phyloP scores from a whole-genome alignment of 2,888 invertebrate genomes.

The Drosophila rellima region DNA sequence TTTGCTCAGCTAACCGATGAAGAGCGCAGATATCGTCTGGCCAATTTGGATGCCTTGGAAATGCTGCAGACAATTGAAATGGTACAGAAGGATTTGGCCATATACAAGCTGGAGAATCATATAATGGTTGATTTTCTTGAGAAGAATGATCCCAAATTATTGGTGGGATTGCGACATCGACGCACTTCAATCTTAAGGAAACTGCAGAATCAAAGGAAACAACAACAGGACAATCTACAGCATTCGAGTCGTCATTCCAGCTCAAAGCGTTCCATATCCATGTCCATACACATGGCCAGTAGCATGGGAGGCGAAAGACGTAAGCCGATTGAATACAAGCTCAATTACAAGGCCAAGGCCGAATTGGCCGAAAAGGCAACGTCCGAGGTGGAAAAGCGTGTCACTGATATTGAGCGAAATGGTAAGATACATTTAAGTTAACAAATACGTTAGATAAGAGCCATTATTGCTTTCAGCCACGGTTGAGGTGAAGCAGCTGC shows the following conservation, averaged over 20 bases:
- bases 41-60: conserved; percentile 74
- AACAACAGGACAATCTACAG: conserved; percentile 25
- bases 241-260: conserved; percentile 55
- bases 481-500: conserved; percentile 81
- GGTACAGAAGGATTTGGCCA: conserved; percentile 73
- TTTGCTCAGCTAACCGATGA: conserved; percentile 55
- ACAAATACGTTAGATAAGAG: neutral
- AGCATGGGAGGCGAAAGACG: conserved; percentile 43
- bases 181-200: conserved; percentile 58
- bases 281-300: conserved; percentile 45
- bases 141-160: conserved; percentile 83
- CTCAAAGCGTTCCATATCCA: conserved; percentile 62
- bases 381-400: conserved; percentile 76
- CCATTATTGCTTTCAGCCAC: conserved; percentile 52
- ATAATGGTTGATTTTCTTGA: conserved; percentile 82
- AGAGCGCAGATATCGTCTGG: conserved; percentile 51
- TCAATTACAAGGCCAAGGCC: conserved; percentile 82
- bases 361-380: conserved; percentile 83
- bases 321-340: conserved; percentile 63
- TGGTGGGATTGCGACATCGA: conserved; percentile 76
- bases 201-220: conserved; percentile 42
- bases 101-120: conserved; percentile 80
- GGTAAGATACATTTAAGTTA: conserved; percentile 39
- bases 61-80: conserved; percentile 72
- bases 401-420: conserved; percentile 68